Conservation (phyloP, 2,797 vertebrate genomes). For the Pseudomugil tenellus region DNA sequence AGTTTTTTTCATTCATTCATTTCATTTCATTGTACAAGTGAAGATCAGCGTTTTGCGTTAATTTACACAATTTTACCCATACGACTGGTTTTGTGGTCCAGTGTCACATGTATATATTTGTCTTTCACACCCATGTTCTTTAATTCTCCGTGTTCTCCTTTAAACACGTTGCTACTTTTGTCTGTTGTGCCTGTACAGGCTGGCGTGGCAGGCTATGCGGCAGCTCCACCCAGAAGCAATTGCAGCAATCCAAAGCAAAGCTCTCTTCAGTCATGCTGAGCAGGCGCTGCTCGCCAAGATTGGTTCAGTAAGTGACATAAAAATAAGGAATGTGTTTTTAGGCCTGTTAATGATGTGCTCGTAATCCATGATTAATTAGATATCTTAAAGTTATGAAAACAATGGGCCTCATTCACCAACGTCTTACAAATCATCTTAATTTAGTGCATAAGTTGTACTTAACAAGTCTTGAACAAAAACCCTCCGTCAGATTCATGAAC, state of each 20-base stretch:
- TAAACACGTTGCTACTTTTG: slow-evolving; percentile 1
- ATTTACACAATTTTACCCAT: too few species aligned
- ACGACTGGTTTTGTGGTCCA: too few species aligned
- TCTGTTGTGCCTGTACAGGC: slow-evolving; percentile 52
- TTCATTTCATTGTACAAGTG: too few species aligned
- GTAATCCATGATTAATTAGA: neutral
- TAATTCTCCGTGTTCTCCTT: neutral
- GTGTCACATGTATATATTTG: too few species aligned
- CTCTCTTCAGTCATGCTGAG: slow-evolving; percentile 93
- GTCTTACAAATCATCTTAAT: neutral
- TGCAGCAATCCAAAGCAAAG: slow-evolving; percentile 94
- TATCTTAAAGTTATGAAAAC: neutral
- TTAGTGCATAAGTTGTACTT: too few species aligned
- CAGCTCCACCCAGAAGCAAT: slow-evolving; percentile 97
- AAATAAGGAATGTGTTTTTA: neutral
- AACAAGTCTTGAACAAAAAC: too few species aligned
- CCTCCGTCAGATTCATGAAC: too few species aligned
- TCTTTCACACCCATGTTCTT: neutral
- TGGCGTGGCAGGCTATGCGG: slow-evolving; percentile 96
- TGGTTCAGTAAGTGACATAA: slow-evolving; percentile 84
- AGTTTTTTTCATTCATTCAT: too few species aligned
- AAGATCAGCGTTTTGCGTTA: too few species aligned
- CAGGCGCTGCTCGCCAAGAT: slow-evolving; percentile 91
- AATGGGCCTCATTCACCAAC: too few species aligned
- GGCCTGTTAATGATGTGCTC: neutral